A percentile compares a stretch with the other conserved stretches of the same genome.
Evolutionary conservation across 64 coral and sea anemone species (phyloP).

Genomic region (Trachythela sp.): DNA sequence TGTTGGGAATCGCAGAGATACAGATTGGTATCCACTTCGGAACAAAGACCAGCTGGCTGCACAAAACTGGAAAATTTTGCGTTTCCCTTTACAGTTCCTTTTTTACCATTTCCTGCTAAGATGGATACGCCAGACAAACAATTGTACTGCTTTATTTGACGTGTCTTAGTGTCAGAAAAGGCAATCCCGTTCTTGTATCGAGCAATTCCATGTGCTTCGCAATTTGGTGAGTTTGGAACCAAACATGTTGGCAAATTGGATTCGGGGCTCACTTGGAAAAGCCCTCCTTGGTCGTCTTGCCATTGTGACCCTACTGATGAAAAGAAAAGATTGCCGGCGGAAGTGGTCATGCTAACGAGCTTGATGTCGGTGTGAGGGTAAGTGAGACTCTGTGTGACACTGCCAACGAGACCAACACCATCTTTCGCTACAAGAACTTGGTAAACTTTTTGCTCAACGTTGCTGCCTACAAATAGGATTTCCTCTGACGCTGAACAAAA

Average conservation of each 20-base stretch:
- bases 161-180: slow-evolving; percentile 48
- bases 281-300: background rate
- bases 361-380: slow-evolving; percentile 29
- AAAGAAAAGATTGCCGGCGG: slow-evolving; percentile 1
- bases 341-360: slow-evolving; percentile 40
- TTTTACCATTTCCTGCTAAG: slow-evolving; percentile 42
- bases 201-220: slow-evolving; percentile 54
- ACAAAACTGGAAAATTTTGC: slow-evolving; percentile 46
- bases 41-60: slow-evolving; percentile 57
- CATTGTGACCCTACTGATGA: slow-evolving; percentile 28
- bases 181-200: slow-evolving; percentile 55
- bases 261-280: background rate
- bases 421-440: slow-evolving; percentile 37
- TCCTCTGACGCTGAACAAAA: slow-evolving; percentile 51
- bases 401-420: background rate
- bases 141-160: slow-evolving; percentile 54
- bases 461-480: slow-evolving; percentile 32
- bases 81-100: slow-evolving; percentile 41
- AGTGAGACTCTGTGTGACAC: slow-evolving; percentile 18
- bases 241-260: background rate
- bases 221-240: background rate
- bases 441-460: slow-evolving; percentile 30
- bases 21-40: slow-evolving; percentile 56
- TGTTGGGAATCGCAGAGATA: slow-evolving; percentile 56
- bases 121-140: slow-evolving; percentile 45